Conservation (phyloP, 2,113 vertebrate species). For the Cyanistes caeruleus region DNA sequence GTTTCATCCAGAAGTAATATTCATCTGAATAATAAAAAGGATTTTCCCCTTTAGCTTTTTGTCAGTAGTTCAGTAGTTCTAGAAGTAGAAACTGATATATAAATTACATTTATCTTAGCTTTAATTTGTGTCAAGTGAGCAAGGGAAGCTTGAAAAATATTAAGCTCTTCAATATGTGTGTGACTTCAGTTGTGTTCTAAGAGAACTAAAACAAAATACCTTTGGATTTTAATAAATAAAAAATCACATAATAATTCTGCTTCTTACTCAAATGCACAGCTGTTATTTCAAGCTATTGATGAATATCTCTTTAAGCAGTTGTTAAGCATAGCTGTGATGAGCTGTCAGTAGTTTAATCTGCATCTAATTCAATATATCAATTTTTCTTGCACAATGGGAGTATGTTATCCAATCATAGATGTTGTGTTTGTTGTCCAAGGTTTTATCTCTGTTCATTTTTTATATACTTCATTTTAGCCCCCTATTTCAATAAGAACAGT, state of each 20-base stretch:
- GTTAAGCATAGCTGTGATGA: not conserved
- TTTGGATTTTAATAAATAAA: not conserved
- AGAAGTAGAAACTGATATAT: not conserved
- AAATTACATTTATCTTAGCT: not conserved
- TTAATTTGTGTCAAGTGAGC: not conserved
- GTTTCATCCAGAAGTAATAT: not conserved
- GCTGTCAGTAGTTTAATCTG: not conserved
- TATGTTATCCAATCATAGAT: not conserved
- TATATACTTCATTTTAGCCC: not conserved
- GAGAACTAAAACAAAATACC: not conserved
- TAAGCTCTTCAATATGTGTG: not conserved
- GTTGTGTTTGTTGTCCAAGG: not conserved
- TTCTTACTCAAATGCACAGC: not conserved
- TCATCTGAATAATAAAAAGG: not conserved
- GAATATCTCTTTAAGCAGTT: not conserved
- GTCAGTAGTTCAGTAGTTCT: not conserved
- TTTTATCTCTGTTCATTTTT: not conserved
- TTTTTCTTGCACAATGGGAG: not conserved
- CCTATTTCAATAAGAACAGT: not conserved
- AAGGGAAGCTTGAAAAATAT: not conserved
- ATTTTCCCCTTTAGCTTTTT: rapidly evolving
- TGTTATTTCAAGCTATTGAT: not conserved
- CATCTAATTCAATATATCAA: not conserved
- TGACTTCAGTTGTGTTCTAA: not conserved
- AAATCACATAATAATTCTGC: not conserved